These are phyloP conservation scores for Dromiciops gliroides DNA, from an alignment of 2,113 vertebrate genomes.

Conservation along the genomic window DNA sequence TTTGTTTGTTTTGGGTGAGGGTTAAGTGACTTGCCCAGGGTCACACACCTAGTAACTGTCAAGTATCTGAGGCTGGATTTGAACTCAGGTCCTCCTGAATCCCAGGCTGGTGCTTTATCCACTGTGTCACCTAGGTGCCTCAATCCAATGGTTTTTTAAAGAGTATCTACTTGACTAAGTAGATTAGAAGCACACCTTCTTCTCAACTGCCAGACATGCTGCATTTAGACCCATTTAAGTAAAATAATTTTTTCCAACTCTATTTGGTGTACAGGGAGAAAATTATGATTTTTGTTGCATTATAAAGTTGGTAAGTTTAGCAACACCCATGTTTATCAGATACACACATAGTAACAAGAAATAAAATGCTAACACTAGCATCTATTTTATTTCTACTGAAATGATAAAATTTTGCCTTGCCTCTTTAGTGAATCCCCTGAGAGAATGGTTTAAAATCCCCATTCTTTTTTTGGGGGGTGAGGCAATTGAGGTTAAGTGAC, in stretches of 20 bases:
- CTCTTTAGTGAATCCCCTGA: constrained; percentile 36
- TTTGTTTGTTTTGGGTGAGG: constrained; percentile 67
- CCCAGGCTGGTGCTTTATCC: no score
- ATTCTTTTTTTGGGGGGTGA: no score
- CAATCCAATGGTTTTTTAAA: no score
- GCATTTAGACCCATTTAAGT: constrained; percentile 81
- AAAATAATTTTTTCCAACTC: constrained; percentile 78
- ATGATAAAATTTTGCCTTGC: constrained; percentile 40
- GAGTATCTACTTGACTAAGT: constrained; percentile 82
- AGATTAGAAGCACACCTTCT: constrained; percentile 80
- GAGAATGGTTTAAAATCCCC: constrained; percentile 20
- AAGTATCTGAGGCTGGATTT: no score
- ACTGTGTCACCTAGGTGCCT: no score
- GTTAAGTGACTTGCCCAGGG: no score
- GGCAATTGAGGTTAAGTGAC: no score
- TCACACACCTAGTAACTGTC: no score
- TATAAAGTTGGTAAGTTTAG: constrained; percentile 71
- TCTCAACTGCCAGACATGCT: constrained; percentile 77
- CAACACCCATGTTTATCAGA: constrained; percentile 66
- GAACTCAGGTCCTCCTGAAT: no score
- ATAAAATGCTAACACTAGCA: constrained; percentile 56
- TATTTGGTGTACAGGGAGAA: constrained; percentile 76
- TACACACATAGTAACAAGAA: not conserved
- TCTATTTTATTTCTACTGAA: constrained; percentile 62
- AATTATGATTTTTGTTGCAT: constrained; percentile 76